Conservation (phyloP, 2,113 vertebrate species). For the Engystomops pustulosus region DNA sequence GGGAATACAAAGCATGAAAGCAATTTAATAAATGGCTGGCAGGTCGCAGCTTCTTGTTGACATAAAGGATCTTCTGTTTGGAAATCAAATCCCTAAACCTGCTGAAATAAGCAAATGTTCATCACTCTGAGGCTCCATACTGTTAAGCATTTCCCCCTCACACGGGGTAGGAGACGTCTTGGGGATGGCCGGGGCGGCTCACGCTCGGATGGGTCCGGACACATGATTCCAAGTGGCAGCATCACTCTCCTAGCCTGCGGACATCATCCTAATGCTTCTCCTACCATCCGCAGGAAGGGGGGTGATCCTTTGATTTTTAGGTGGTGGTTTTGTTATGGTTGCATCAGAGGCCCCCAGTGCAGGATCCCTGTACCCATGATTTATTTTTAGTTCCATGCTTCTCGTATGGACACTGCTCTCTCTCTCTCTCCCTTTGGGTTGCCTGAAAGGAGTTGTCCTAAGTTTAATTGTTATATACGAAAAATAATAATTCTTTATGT, state of each 20-base stretch:
- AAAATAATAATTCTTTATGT: no score
- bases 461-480: no score
- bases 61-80: neutral
- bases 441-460: no score
- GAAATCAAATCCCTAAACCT: constrained; percentile 1
- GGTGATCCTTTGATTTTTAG: neutral
- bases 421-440: no score
- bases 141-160: neutral
- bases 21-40: constrained; percentile 16
- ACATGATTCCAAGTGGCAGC: neutral
- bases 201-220: neutral
- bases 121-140: neutral
- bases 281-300: neutral
- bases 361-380: no score
- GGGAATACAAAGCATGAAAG: neutral
- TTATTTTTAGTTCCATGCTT: no score
- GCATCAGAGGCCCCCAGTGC: no score
- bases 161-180: neutral
- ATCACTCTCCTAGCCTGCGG: neutral
- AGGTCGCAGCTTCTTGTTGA: constrained; percentile 6
- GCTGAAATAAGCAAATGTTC: constrained; percentile 22
- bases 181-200: neutral
- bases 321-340: neutral
- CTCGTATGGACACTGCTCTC: no score
- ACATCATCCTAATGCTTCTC: neutral